These are phyloP conservation scores for Nannospalax galili DNA, from an alignment of 2,113 vertebrate species.

Conservation along the genomic window DNA sequence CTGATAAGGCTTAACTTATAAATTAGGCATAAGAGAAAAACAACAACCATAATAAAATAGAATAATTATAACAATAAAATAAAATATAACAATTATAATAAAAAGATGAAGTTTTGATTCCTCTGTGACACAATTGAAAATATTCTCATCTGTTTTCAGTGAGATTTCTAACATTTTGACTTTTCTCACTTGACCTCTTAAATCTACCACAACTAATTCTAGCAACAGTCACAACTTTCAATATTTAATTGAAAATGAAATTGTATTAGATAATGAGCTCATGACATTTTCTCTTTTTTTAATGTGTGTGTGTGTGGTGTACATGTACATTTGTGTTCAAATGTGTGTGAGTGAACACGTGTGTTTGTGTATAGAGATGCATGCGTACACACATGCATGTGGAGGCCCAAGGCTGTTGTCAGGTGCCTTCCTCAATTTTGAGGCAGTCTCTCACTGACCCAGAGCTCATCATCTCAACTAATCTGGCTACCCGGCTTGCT, in stretches of 20 bases:
- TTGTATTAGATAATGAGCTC: background rate
- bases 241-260: slow-evolving; percentile 1
- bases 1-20: too few species aligned
- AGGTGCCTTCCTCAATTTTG: background rate
- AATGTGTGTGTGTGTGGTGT: background rate
- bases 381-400: background rate
- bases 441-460: background rate
- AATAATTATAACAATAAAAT: too few species aligned
- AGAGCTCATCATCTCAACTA: background rate
- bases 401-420: background rate
- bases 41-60: too few species aligned
- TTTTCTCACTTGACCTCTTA: background rate
- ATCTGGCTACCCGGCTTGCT: background rate
- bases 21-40: too few species aligned
- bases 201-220: background rate
- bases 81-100: too few species aligned
- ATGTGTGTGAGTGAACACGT: too few species aligned
- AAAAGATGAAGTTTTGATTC: background rate
- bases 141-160: background rate
- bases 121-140: background rate
- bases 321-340: background rate
- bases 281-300: background rate
- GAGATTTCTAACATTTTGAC: background rate
- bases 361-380: too few species aligned
- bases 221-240: background rate